phyloP scores from a whole-genome alignment of 2,113 vertebrate genomes.

The Benthochromis sp. region DNA sequence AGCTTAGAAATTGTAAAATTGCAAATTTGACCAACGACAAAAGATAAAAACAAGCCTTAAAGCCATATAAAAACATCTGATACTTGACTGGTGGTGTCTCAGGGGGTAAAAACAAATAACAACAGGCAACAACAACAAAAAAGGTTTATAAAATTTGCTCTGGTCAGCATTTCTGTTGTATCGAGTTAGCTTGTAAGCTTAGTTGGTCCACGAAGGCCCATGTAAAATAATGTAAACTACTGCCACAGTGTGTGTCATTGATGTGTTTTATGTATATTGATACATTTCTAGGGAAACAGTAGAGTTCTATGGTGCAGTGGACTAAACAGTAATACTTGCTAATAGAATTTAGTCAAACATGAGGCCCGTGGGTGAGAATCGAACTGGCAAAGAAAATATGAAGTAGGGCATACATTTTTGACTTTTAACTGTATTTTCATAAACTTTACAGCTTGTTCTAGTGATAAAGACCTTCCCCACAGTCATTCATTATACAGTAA shows the following conservation, averaged over 20 bases:
- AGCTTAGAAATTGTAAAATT: background rate
- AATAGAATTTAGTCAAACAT: background rate
- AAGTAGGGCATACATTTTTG: fast-evolving
- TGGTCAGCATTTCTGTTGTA: background rate
- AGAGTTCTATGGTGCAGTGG: fast-evolving
- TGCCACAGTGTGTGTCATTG: background rate
- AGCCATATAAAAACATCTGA: background rate
- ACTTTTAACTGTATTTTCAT: background rate
- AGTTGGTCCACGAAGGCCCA: fast-evolving
- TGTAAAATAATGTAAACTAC: background rate
- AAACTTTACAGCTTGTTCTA: background rate
- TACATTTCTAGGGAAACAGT: background rate
- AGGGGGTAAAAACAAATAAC: background rate
- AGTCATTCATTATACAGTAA: background rate
- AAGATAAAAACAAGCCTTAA: background rate
- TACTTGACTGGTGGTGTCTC: background rate
- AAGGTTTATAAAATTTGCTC: background rate
- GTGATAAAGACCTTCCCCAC: background rate
- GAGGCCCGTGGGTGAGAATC: background rate
- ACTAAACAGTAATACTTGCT: background rate
- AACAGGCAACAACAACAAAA: background rate
- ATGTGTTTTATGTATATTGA: background rate
- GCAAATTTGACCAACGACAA: background rate
- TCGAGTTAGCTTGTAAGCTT: background rate
- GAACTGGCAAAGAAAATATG: background rate